phyloP scores from a whole-genome alignment of 2,113 vertebrate genomes.

The Ceratotherium simum region DNA sequence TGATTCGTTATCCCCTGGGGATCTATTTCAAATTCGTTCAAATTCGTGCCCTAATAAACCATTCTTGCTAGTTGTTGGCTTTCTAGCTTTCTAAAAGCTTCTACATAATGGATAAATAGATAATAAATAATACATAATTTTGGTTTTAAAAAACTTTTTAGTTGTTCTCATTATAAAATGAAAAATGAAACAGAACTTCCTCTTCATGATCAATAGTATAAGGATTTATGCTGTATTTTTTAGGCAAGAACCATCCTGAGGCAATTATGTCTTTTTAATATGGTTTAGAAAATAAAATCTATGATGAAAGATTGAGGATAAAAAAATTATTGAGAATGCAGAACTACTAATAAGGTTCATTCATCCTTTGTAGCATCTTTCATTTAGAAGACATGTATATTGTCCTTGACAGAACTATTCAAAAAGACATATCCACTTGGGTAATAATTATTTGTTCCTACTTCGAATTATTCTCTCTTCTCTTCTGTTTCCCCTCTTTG shows the following conservation, averaged over 20 bases:
- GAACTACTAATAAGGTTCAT: background rate
- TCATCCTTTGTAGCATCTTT: background rate
- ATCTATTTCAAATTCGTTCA: slow-evolving; percentile 67
- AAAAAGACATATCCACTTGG: background rate
- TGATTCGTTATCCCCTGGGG: slow-evolving; percentile 25
- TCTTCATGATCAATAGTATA: background rate
- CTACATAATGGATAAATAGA: slow-evolving; percentile 4
- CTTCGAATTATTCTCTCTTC: background rate
- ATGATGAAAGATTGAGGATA: slow-evolving; percentile 17
- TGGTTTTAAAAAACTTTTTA: slow-evolving; percentile 37
- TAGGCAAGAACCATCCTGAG: background rate
- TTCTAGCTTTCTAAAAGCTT: slow-evolving; percentile 51
- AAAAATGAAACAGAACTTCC: slow-evolving; percentile 26
- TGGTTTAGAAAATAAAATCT: slow-evolving; percentile 33
- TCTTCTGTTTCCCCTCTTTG: background rate
- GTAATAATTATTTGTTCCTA: background rate
- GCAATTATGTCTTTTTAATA: background rate
- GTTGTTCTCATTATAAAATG: slow-evolving; percentile 44
- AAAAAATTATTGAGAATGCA: background rate
- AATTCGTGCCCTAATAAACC: slow-evolving; percentile 61
- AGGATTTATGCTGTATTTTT: background rate
- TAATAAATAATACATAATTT: slow-evolving; percentile 57
- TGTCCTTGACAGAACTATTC: background rate
- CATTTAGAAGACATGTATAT: background rate
- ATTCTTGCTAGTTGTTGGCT: slow-evolving; percentile 30